Evolutionary conservation across 2,113 vertebrate species (phyloP).

Genomic region (Engystomops pustulosus): DNA sequence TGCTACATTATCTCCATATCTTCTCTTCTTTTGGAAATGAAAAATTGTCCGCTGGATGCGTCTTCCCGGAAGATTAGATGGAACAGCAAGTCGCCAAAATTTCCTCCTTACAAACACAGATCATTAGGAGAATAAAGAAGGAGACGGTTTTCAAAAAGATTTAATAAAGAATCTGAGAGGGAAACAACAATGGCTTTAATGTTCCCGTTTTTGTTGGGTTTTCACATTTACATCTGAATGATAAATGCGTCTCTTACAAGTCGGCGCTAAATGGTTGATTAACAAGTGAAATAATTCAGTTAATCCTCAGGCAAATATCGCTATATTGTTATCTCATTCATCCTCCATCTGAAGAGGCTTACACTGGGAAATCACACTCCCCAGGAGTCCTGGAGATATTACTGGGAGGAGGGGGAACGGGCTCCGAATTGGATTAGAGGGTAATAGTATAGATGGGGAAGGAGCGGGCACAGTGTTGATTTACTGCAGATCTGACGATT

Average conservation of each 20-base stretch:
- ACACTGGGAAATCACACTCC: slow-evolving; percentile 63
- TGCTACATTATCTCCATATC: background rate
- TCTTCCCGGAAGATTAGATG: slow-evolving; percentile 5
- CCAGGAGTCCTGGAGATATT: background rate
- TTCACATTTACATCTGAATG: slow-evolving; percentile 14
- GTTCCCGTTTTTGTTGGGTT: background rate
- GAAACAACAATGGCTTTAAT: slow-evolving; percentile 37
- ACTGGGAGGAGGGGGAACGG: background rate
- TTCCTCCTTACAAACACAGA: slow-evolving; percentile 7
- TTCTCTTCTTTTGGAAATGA: slow-evolving; percentile 11
- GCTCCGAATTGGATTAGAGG: background rate
- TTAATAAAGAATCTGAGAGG: slow-evolving; percentile 12
- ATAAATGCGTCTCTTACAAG: slow-evolving; percentile 12
- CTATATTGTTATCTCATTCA: slow-evolving; percentile 64
- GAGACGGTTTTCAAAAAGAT: background rate
- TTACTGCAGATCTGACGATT: background rate
- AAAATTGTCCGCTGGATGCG: slow-evolving; percentile 14
- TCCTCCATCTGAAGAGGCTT: slow-evolving; percentile 65
- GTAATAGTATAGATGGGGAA: background rate
- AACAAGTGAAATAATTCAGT: slow-evolving; percentile 61
- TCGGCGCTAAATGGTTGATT: slow-evolving; percentile 53
- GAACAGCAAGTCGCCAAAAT: slow-evolving; percentile 7
- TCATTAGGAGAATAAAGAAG: slow-evolving; percentile 19
- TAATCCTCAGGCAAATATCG: slow-evolving; percentile 57
- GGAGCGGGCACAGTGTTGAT: background rate